Base-by-base conservation (phyloP, 2,888 invertebrate genomes). In the Epinotia bilunana region DNA sequence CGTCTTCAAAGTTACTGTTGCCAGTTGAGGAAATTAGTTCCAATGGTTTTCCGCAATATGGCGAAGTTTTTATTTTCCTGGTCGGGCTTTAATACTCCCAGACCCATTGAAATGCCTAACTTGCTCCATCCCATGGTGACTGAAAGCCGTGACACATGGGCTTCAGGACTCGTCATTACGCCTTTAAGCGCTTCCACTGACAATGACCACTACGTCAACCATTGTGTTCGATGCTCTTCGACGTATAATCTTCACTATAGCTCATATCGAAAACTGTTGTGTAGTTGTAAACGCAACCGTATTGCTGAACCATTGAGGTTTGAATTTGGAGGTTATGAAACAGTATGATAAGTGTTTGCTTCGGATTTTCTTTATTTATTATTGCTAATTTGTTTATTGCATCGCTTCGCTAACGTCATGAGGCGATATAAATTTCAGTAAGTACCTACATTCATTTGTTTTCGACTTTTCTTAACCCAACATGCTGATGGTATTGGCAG, bases 191-290 rank as follows among this genome's bases (percentile, higher is more conserved):
- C 46, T 28, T 69, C 23, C 43, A 58, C 43, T 69, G 69, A 69
- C 69, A 69, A 69, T 49, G 69, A 69, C 69, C 60, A 60, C 69
- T 69, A 60, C 69, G 69, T 69, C 69, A 69, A n/a, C 69, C 69
- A 69, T 69, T 69, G 68, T 67, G 57, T 69, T 43, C 69, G 58
- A 46, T 69, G 69, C 69, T 58, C 57, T 11, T 28, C 46, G 12
- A 57, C 46, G 12, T n/a, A 9, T 69, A 23, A 28, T 16, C n/a
- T 13, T 46, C 11, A 60, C 13, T 7, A 28, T 28, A 69, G n/a
- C 58, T 60, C 69, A 11, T 60, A 69, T 60, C 60, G 46, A 16
- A 13, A 46, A 43, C 16, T 23, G 5, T 23, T 20, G 12, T 3
- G 3, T 18, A 16, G 5, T 9, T n/a, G 9, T 1, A 69, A 58